Base-by-base conservation (phyloP, 2,113 vertebrate genomes). In the Alectura lathami region DNA sequence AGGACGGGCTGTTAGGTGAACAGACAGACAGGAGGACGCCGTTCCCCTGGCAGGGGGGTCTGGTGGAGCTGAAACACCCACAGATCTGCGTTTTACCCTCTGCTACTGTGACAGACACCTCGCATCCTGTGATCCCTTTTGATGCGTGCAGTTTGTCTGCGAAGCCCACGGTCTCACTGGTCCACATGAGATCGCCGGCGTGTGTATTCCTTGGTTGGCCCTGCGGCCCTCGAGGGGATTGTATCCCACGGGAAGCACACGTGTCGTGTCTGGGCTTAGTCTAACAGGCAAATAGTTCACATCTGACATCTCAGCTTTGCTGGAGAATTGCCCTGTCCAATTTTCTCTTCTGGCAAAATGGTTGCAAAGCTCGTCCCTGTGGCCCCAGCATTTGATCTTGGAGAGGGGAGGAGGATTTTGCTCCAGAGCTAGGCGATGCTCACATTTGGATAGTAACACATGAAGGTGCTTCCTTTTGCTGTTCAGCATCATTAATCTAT, bases 71-170 rank as follows among this genome's bases (percentile, higher is more conserved):
- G 73, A 90, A 72, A 51, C 8, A 29, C n/a, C 17, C 32, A 6
- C 26, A 47, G 0, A 54, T 83, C 36, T 30, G 7, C 6, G 2
- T 67, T 88, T 67, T 47, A 40, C 12, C 13, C 50, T 36, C 21
- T 90, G 59, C 42, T 76, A 15, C 42, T 76, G 13, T 32, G 51
- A 47, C 62, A 60, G 70, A 60, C 75, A 63, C 3, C 47, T 92
- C 53, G 53, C 86, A 91, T 94, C 72, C 81, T 83, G 78, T 93
- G 64, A 89, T 87, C 87, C 75, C 42, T 29, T 93, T 77, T 86
- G 91, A 67, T 67, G 50, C 0, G 0, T 64, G 22, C 85, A 69
- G 45, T 89, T 91, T 54, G 78, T 50, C 60, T 66, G 63, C 5
- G 40, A 60, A 93, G 40, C 86, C 36, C 1, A 5, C 36, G 45